Percentiles rank a stretch among this genome's conserved stretches.
These are phyloP conservation scores for Heterodera schachtii DNA, from an alignment of 1,140 invertebrate species.

Conservation along the genomic window DNA sequence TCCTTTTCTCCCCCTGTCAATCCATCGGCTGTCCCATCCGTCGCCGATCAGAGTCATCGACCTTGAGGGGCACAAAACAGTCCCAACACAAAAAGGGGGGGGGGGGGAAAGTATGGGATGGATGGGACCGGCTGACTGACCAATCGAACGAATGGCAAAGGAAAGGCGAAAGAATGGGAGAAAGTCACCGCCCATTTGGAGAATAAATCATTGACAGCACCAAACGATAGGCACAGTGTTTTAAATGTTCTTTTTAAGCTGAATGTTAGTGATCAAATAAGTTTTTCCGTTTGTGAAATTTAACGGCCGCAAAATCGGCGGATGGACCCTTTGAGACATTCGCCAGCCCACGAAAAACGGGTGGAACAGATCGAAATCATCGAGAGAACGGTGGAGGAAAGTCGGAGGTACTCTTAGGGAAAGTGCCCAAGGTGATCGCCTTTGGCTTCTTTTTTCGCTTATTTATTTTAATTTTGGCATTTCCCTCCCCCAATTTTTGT, in stretches of 20 bases:
- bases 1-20: not conserved
- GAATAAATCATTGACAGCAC: no score
- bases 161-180: no score
- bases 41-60: not conserved
- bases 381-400: slow-evolving; percentile 52
- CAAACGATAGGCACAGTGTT: no score
- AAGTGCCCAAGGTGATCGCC: no score
- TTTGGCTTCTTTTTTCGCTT: no score
- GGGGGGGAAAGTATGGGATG: not conserved
- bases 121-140: not conserved
- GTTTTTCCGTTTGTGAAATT: no score
- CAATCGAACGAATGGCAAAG: not conserved
- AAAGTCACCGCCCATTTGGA: no score
- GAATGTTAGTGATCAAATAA: no score
- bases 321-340: not conserved
- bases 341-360: not conserved
- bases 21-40: not conserved
- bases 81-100: not conserved
- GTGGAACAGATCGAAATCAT: slow-evolving; percentile 64
- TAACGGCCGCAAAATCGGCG: no score
- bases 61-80: not conserved
- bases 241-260: no score
- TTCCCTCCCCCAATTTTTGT: no score
- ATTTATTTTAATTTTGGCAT: no score
- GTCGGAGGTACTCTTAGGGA: not conserved